phyloP scores from a whole-genome alignment of 30 jellyfish, hydroid and myxozoan species.

The Aurelia sp. region DNA sequence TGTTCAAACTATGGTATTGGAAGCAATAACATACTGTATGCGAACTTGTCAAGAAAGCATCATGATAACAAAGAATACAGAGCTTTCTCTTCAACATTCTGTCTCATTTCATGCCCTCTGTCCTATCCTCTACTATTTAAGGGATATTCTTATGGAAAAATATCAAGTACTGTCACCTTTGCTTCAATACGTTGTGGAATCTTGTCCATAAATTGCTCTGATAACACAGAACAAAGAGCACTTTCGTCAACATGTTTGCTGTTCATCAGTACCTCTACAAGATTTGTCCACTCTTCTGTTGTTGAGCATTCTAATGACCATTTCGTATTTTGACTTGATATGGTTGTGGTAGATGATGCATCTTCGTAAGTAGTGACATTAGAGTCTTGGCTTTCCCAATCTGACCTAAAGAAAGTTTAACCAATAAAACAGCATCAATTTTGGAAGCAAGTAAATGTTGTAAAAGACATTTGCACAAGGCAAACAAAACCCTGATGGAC shows the following conservation, averaged over 20 bases:
- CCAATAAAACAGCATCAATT: background rate
- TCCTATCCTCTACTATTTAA: background rate
- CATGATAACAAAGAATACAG: too few species aligned
- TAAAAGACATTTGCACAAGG: background rate
- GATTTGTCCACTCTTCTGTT: conserved; percentile 69
- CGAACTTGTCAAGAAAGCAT: too few species aligned
- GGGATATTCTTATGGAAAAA: background rate
- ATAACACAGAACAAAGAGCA: conserved; percentile 30
- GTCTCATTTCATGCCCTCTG: background rate
- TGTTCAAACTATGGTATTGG: too few species aligned
- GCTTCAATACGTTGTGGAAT: conserved; percentile 69
- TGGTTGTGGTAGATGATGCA: background rate
- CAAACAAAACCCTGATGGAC: background rate
- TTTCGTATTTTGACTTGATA: background rate
- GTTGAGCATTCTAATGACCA: conserved; percentile 92
- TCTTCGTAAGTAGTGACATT: conserved; percentile 8
- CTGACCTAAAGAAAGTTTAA: conserved; percentile 11
- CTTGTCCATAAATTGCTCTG: conserved; percentile 32
- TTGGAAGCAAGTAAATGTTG: background rate
- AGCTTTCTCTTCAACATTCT: too few species aligned
- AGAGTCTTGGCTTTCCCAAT: conserved; percentile 50
- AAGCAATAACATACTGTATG: too few species aligned
- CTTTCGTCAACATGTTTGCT: conserved; percentile 64
- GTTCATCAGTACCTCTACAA: conserved; percentile 57
- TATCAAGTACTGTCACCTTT: conserved; percentile 48